phyloP scores from a whole-genome alignment of 1,140 invertebrate species.

The Harlomillsia oculata region DNA sequence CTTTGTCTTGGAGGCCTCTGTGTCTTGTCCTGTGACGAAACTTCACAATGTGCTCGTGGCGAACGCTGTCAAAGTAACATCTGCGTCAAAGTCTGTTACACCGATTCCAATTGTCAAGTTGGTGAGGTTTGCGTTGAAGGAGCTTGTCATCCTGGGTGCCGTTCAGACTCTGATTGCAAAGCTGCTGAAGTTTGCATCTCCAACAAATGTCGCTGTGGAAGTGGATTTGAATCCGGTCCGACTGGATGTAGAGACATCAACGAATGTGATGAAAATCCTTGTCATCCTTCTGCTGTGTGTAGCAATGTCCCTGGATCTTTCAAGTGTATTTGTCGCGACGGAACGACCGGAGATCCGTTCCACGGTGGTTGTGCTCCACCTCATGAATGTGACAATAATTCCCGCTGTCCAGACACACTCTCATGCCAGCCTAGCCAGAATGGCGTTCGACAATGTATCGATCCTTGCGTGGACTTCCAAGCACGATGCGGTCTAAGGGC shows the following conservation, averaged over 20 bases:
- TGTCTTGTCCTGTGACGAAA: constrained; percentile 60
- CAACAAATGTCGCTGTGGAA: constrained; percentile 63
- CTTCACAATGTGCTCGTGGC: constrained; percentile 62
- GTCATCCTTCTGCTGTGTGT: constrained; percentile 66
- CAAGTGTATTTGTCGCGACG: constrained; percentile 63
- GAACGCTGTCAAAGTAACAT: constrained; percentile 68
- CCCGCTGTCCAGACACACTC: constrained; percentile 59
- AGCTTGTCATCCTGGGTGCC: constrained; percentile 69
- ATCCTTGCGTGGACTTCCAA: constrained; percentile 54
- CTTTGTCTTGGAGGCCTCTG: constrained; percentile 64
- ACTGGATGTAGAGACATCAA: constrained; percentile 65
- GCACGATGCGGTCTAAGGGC: constrained; percentile 58
- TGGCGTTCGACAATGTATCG: constrained; percentile 48
- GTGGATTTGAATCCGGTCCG: constrained; percentile 57
- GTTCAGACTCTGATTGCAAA: constrained; percentile 66
- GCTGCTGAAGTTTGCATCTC: constrained; percentile 66
- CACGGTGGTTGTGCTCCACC: constrained; percentile 59
- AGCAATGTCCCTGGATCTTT: constrained; percentile 69
- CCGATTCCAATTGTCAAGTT: constrained; percentile 74
- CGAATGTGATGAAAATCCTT: constrained; percentile 67
- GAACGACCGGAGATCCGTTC: constrained; percentile 65
- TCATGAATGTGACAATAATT: constrained; percentile 57
- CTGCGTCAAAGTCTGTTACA: constrained; percentile 75
- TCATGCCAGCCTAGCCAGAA: constrained; percentile 57
- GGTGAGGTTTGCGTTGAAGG: constrained; percentile 81